Base-by-base conservation (phyloP, 2,797 vertebrate species). In the Rhodeus uyekii region DNA sequence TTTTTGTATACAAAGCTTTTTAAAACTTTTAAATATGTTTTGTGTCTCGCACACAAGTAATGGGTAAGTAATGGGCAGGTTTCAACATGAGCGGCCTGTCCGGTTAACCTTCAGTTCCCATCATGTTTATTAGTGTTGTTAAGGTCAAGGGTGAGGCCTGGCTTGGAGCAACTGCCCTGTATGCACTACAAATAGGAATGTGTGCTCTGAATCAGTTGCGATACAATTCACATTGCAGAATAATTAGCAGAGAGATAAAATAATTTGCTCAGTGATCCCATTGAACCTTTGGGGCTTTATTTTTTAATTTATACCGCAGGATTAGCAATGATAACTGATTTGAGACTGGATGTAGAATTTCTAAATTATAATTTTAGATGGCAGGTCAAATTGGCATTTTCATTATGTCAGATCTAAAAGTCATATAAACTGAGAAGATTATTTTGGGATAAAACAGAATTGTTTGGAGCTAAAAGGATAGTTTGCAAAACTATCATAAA, bases 111-210 rank as follows among this genome's bases (percentile, higher is more conserved):
- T 24, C 32, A 63, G 75, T 79, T 55, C 65, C 65, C 44, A 60
- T 77, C 58, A 78, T 78, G 63, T 80, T 85, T 84, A 84, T 53
- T 60, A 72, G 76, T 74, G 24, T 75, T 71, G 64, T 68, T 71
- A 74, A 55, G 72, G 81, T 85, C 78, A 85, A 34, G n/a, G 82
- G 84, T 81, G 72, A 88, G 61, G 46, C 48, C 78, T 82, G 60
- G 71, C 78, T 80, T 36, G 9, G 46, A 79, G 83, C 38, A 48
- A 61, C 75, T 81, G 64, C 69, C 72, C 55, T 61, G 53, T 78
- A 36, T 79, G 78, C 69, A 81, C 24, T 61, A 19, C 29, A 16
- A 75, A 71, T 55, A 50, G 42, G 75, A 76, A 78, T 74, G 75
- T 77, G 42, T 12, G 22, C 18, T 38, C 18, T 53, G 32, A 69